Evolutionary conservation across 2,113 vertebrate genomes (phyloP).

Genomic region (Lepidothrix coronata): DNA sequence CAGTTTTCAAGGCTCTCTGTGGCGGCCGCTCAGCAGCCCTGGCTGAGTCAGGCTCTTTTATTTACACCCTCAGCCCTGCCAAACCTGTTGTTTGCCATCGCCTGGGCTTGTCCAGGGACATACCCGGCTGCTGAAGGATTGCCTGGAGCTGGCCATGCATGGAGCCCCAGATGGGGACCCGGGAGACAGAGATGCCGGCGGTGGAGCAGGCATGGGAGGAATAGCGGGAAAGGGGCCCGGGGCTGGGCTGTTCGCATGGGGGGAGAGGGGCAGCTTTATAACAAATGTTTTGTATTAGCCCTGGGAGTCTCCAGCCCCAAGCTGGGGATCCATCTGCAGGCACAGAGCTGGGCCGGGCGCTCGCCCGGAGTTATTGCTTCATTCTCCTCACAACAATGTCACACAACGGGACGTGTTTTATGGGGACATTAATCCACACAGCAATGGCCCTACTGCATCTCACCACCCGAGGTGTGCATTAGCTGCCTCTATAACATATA

Average conservation of each 20-base stretch:
- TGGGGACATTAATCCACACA: slow-evolving; percentile 29
- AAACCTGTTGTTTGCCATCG: slow-evolving; percentile 41
- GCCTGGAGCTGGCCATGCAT: not conserved
- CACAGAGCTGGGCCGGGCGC: not conserved
- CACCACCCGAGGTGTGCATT: slow-evolving; percentile 22
- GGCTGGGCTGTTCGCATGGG: not conserved
- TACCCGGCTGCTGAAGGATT: not conserved
- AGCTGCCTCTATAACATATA: slow-evolving; percentile 22
- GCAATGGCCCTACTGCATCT: not conserved
- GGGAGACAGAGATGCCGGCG: not conserved
- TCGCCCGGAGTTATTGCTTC: slow-evolving; percentile 1
- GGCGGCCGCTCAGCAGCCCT: slow-evolving; percentile 44
- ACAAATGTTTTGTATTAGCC: slow-evolving; percentile 30
- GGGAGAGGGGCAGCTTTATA: not conserved
- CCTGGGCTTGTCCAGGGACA: not conserved
- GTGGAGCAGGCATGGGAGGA: not conserved
- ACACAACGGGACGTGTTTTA: slow-evolving; percentile 27
- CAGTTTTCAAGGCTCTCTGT: slow-evolving; percentile 53
- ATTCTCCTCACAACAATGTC: slow-evolving; percentile 50
- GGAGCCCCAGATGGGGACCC: not conserved
- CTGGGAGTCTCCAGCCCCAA: not conserved
- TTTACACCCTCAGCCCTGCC: slow-evolving; percentile 55
- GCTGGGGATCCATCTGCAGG: not conserved
- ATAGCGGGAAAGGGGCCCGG: not conserved
- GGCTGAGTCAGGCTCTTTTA: slow-evolving; percentile 52